These are phyloP conservation scores for Elaphurus davidianus DNA, from an alignment of 2,113 vertebrate species.

Conservation along the genomic window DNA sequence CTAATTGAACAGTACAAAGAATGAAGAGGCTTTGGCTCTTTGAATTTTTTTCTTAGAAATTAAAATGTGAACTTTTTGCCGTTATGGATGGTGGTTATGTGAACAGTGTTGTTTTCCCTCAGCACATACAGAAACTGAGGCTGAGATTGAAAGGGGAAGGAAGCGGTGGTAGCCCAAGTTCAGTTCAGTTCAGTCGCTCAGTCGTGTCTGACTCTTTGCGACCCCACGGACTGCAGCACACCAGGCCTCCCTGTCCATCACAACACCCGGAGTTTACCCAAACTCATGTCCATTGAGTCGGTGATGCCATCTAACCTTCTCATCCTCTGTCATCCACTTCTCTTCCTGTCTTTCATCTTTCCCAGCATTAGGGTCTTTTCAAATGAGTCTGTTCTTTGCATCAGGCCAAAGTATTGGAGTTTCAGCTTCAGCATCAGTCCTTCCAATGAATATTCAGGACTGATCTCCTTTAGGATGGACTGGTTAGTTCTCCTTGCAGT, in stretches of 20 bases:
- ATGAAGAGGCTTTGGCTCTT: background rate
- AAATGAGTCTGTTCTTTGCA: fast-evolving
- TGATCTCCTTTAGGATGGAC: background rate
- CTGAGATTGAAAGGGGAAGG: background rate
- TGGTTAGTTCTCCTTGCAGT: background rate
- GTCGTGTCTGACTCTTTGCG: background rate
- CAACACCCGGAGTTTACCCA: background rate
- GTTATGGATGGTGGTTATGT: background rate
- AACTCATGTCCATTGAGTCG: background rate
- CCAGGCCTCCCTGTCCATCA: background rate
- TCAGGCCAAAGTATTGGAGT: background rate
- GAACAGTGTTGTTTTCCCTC: background rate
- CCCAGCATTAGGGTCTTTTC: background rate
- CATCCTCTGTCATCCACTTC: background rate
- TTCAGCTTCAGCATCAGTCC: background rate
- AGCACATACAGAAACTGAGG: background rate
- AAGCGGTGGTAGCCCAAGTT: background rate
- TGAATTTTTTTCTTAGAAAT: background rate
- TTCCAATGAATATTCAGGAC: background rate
- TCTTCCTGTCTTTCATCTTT: background rate
- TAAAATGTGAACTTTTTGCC: background rate
- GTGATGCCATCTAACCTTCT: background rate
- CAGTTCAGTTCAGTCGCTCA: background rate
- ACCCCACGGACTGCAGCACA: background rate
- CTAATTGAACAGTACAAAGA: background rate